phyloP scores from a whole-genome alignment of 2,888 invertebrate species.

The Xanthostigma xanthostigma region DNA sequence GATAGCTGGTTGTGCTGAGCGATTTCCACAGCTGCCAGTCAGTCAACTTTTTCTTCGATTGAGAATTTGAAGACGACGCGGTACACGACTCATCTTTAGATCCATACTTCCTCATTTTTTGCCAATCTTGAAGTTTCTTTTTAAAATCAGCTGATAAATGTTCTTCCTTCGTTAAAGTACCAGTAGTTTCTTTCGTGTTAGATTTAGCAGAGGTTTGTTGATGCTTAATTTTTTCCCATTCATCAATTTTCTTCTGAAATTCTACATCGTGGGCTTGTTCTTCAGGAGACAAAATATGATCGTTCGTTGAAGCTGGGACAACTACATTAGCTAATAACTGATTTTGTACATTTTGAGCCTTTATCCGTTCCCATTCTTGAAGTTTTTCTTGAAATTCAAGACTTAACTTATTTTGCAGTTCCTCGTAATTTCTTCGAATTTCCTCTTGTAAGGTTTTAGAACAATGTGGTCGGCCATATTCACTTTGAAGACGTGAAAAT shows the following conservation, averaged over 20 bases:
- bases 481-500: background rate
- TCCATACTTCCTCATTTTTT: conserved; percentile 44
- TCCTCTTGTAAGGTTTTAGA: conserved; percentile 36
- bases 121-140: conserved; percentile 78
- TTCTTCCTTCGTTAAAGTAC: conserved; percentile 36
- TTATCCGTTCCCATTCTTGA: conserved; percentile 33
- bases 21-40: conserved; percentile 49
- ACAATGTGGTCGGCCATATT: background rate
- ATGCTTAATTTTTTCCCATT: conserved; percentile 34
- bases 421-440: conserved; percentile 54
- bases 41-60: conserved; percentile 31
- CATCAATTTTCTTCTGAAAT: conserved; percentile 31
- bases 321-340: background rate
- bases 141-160: conserved; percentile 65
- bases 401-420: conserved; percentile 55
- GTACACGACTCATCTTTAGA: conserved; percentile 15
- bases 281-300: conserved; percentile 13
- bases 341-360: conserved; percentile 11
- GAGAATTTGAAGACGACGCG: conserved; percentile 6
- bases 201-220: conserved; percentile 16
- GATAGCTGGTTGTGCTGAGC: conserved; percentile 19
- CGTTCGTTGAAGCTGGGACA: too few relatives aligned
- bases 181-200: conserved; percentile 15
- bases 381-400: conserved; percentile 61
- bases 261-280: conserved; percentile 23